A percentile compares a stretch with the other conserved stretches of the same genome.
These are phyloP conservation scores for Agapornis roseicollis DNA, from an alignment of 2,113 vertebrate species.

Conservation along the genomic window DNA sequence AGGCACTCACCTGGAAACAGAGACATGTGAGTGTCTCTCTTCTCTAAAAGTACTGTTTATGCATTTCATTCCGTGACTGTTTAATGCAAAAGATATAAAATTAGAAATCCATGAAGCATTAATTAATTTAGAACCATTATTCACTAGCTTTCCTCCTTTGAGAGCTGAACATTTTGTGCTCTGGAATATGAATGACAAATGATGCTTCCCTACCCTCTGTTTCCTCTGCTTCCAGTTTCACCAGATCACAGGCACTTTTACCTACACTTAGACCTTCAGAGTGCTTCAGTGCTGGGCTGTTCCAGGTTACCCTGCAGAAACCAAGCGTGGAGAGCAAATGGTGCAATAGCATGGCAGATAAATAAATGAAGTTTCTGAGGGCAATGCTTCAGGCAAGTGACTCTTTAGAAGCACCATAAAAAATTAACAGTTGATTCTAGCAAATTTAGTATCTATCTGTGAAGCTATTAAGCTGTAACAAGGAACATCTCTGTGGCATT, in stretches of 20 bases:
- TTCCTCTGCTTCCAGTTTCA: not conserved
- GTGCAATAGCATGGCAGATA: not conserved
- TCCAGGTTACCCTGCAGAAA: not conserved
- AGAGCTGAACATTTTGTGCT: not conserved
- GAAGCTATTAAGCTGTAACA: not conserved
- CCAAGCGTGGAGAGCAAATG: not conserved
- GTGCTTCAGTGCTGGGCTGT: not conserved
- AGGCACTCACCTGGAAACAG: constrained; percentile 51
- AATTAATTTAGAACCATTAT: constrained; percentile 57
- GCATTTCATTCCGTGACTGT: constrained; percentile 31
- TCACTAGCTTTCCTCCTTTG: constrained; percentile 3
- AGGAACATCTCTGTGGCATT: not conserved
- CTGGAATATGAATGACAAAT: constrained; percentile 8
- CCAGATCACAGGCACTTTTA: not conserved
- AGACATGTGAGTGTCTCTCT: constrained; percentile 27
- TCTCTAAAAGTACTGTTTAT: constrained; percentile 39
- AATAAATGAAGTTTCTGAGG: not conserved
- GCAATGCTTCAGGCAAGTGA: not conserved
- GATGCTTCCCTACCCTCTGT: not conserved
- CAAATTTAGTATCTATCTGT: not conserved
- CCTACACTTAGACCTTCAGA: not conserved
- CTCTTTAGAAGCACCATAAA: not conserved
- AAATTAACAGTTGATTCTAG: not conserved
- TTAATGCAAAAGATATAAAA: constrained; percentile 57
- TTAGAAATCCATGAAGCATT: constrained; percentile 30